Conservation (phyloP, 2,797 vertebrate genomes). For the Macrochelys suwanniensis region DNA sequence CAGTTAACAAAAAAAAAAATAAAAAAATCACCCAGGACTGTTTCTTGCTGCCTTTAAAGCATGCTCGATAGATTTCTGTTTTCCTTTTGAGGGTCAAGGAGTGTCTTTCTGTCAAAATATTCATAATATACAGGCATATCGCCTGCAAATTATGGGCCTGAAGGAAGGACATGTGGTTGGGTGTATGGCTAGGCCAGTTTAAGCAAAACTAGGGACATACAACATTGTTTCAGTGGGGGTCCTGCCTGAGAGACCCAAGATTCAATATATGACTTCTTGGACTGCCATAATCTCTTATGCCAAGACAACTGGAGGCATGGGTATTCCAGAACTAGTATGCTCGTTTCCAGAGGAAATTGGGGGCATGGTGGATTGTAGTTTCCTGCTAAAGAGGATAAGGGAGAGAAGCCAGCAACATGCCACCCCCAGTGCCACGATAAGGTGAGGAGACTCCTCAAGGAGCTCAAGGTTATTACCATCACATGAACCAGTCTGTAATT, state of each 20-base stretch:
- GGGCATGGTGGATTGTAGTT: neutral
- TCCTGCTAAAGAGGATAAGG: accelerated
- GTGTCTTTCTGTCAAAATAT: neutral
- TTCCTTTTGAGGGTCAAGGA: constrained; percentile 5
- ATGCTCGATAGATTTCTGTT: neutral
- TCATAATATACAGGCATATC: neutral
- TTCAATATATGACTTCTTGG: neutral
- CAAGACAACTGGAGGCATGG: neutral
- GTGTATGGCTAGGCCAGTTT: neutral
- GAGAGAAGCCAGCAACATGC: neutral
- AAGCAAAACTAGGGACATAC: neutral
- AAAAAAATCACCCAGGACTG: constrained; percentile 34
- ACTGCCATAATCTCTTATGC: neutral
- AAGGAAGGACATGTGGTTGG: neutral
- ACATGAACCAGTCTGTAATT: neutral
- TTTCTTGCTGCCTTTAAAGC: constrained; percentile 50
- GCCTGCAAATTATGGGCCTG: neutral
- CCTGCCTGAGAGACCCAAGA: neutral
- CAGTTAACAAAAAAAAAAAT: neutral
- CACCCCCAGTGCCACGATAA: neutral
- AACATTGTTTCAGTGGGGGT: neutral
- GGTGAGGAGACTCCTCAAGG: neutral
- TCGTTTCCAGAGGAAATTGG: neutral
- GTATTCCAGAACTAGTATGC: neutral
- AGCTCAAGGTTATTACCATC: neutral